Percentiles rank a stretch among this genome's conserved stretches.
Evolutionary conservation across 2,888 invertebrate species (phyloP).

Genomic region (Drosophila mayaguana): DNA sequence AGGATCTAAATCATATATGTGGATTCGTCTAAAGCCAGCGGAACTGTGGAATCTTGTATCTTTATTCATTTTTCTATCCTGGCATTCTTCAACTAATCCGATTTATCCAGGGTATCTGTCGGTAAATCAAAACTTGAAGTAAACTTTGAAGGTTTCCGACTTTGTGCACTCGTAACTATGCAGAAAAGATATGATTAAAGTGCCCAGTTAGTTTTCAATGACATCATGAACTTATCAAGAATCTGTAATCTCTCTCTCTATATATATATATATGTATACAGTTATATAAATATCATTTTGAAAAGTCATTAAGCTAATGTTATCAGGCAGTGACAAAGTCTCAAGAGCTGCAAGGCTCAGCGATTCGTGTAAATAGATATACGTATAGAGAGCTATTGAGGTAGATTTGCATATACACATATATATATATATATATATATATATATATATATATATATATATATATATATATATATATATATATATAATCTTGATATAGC

Average conservation of each 20-base stretch:
- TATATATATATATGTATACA: neutral
- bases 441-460: neutral
- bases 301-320: conserved; percentile 16
- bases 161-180: neutral
- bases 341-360: conserved; percentile 9
- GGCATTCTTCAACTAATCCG: neutral
- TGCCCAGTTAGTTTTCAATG: conserved; percentile 16
- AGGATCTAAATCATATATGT: neutral
- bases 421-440: neutral
- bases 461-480: neutral
- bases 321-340: conserved; percentile 5
- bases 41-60: too few species aligned
- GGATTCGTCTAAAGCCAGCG: too few species aligned
- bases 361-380: neutral
- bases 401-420: neutral
- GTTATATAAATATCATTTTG: neutral
- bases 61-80: too few species aligned
- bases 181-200: conserved; percentile 13
- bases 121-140: neutral
- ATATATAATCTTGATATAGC: neutral
- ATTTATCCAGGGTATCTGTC: neutral
- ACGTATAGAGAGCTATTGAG: neutral
- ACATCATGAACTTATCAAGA: conserved; percentile 37
- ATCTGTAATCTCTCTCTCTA: conserved; percentile 16
- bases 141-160: neutral